phyloP scores from a whole-genome alignment of 2,113 vertebrate species.

The Percopsis transmontana region DNA sequence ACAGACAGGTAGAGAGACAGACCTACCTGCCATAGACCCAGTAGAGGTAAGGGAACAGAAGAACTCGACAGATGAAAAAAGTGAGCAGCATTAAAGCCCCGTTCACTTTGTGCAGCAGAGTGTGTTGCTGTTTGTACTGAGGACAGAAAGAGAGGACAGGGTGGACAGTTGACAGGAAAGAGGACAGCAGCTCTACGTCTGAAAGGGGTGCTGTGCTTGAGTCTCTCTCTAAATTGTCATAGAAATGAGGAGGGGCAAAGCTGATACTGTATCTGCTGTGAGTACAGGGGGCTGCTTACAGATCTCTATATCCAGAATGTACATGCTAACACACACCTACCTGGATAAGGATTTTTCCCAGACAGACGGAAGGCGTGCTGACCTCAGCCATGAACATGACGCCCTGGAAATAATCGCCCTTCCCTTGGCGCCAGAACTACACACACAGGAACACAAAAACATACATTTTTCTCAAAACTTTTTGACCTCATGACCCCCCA shows the following conservation, averaged over 20 bases:
- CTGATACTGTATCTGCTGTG: slow-evolving; percentile 53
- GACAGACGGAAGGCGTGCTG: slow-evolving; percentile 93
- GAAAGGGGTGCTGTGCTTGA: slow-evolving; percentile 20
- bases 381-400: slow-evolving; percentile 92
- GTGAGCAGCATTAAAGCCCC: slow-evolving; percentile 88
- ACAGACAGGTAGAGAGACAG: slow-evolving; percentile 37
- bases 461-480: slow-evolving; percentile 8
- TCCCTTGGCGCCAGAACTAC: slow-evolving; percentile 88
- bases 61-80: slow-evolving; percentile 91
- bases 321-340: slow-evolving; percentile 65
- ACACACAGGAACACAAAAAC: not conserved
- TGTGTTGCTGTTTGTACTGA: slow-evolving; percentile 91
- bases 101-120: slow-evolving; percentile 90
- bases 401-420: slow-evolving; percentile 91
- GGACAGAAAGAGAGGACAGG: slow-evolving; percentile 3
- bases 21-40: slow-evolving; percentile 89
- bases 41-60: slow-evolving; percentile 95
- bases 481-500: not conserved
- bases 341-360: slow-evolving; percentile 94
- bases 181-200: slow-evolving; percentile 2
- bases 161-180: not conserved
- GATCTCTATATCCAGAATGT: slow-evolving; percentile 26
- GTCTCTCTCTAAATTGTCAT: not conserved
- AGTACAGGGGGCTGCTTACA: slow-evolving; percentile 63
- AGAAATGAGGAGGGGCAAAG: slow-evolving; percentile 29